Evolutionary conservation across 2,113 vertebrate genomes (phyloP).

Genomic region (Bufo gargarizans): DNA sequence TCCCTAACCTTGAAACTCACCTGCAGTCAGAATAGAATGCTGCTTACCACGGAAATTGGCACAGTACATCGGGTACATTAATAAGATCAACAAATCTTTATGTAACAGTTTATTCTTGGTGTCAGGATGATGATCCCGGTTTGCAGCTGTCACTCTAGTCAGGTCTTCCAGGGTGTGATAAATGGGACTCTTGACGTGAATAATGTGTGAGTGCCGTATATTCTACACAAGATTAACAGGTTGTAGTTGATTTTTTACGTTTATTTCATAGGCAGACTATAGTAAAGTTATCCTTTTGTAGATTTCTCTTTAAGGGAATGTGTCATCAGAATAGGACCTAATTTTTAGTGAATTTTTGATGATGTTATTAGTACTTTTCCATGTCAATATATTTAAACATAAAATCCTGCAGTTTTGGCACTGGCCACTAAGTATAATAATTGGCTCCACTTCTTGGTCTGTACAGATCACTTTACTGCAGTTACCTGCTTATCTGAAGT

Average conservation of each 20-base stretch:
- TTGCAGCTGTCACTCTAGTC: slow-evolving; percentile 26
- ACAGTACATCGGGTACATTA: slow-evolving; percentile 9
- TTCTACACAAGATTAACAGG: slow-evolving; percentile 31
- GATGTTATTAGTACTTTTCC: too few species aligned
- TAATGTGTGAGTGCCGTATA: slow-evolving; percentile 39
- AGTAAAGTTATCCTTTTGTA: neutral
- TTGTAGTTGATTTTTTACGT: slow-evolving; percentile 3
- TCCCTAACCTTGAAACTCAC: neutral
- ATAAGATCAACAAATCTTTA: slow-evolving; percentile 37
- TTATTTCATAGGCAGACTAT: neutral
- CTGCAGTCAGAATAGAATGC: neutral
- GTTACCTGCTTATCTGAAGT: too few species aligned
- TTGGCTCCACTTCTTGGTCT: too few species aligned
- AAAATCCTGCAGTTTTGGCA: too few species aligned
- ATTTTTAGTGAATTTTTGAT: too few species aligned
- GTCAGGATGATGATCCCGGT: slow-evolving; percentile 40
- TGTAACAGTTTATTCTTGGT: slow-evolving; percentile 44
- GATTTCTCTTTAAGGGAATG: too few species aligned
- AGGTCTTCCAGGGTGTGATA: slow-evolving; percentile 36
- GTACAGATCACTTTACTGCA: too few species aligned
- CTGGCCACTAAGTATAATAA: too few species aligned
- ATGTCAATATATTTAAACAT: too few species aligned
- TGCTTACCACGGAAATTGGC: slow-evolving; percentile 20
- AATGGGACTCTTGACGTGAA: slow-evolving; percentile 44
- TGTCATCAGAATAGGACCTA: too few species aligned